Evolutionary conservation across 2,797 vertebrate species (phyloP), one percentile per base, ranked within the genome.

Genomic region (Neosalanx taihuensis): DNA sequence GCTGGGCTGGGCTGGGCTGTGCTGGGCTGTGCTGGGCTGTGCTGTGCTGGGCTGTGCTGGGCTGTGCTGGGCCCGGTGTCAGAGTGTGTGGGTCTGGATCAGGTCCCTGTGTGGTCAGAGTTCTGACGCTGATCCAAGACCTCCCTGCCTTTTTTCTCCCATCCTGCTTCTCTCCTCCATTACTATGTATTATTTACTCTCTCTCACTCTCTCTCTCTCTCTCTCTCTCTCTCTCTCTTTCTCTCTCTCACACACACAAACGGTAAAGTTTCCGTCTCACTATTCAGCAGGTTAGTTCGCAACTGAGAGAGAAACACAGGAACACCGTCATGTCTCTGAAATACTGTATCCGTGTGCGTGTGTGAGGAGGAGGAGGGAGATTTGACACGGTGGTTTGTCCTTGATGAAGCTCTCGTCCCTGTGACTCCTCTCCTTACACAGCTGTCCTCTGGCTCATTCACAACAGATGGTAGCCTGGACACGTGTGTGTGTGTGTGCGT

Each of bases 381-480:
- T 77, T 89, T 90, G 77, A 77, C 82, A 74, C 83, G 74, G 83
- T 80, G 86, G 84, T 80, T 86, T 88, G 88, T 89, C 90, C 88
- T 84, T 88, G 89, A 79, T 83, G 75, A 77, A 85, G 76, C 69
- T 69, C 66, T 72, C 85, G 87, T 88, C 84, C 85, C 90, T 87
- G 85, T 83, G 79, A 81, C 81, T 85, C 85, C 88, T 93, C 92
- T 91, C 92, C 90, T 93, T 92, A 90, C 91, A 90, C 92, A 93
- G 91, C 91, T 94, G 92, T 91, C 87, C 87, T 89, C 92, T 90
- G 88, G 87, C 90, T 90, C 91, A 94, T 92, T 90, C 85, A 89
- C 90, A 93, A 90, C 93, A 93, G 92, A 93, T 92, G 93, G 84
- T 68, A 62, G 76, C 76, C 67, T 78, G 90, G 85, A 81, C 35